Conservation (phyloP, 53 echinoderm and acorn worm species). For the Temnopleurus reevesii region DNA sequence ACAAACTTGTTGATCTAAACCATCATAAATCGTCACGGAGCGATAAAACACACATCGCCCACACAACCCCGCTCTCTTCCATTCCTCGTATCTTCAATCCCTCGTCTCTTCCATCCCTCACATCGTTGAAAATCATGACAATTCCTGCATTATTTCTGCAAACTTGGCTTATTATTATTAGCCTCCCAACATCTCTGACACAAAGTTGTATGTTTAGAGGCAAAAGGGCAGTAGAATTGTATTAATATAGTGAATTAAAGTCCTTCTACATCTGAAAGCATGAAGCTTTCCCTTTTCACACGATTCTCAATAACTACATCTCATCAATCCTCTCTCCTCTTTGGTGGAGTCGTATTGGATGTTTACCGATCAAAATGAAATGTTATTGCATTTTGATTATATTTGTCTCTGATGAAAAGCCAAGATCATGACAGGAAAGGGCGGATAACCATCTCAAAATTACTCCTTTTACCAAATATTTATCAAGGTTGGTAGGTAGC, state of each 20-base stretch:
- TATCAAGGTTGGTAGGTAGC: not conserved
- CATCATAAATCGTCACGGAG: not conserved
- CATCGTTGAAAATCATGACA: too few relatives aligned
- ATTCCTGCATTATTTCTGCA: conserved; percentile 1
- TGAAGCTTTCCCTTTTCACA: not conserved
- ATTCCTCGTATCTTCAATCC: too few relatives aligned
- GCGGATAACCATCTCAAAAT: not conserved
- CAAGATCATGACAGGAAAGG: not conserved
- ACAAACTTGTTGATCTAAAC: conserved; percentile 21
- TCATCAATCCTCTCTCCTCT: not conserved
- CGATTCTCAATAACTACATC: conserved; percentile 13
- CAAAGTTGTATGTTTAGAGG: too few relatives aligned
- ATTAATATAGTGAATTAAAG: too few relatives aligned
- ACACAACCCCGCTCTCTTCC: too few relatives aligned
- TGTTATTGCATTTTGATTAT: conserved; percentile 40
- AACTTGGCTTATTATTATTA: not conserved
- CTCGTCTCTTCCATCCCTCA: not conserved
- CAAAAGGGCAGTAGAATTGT: too few relatives aligned
- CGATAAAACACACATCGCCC: not conserved
- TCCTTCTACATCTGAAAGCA: too few relatives aligned
- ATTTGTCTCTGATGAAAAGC: conserved; percentile 44
- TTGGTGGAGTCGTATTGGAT: not conserved
- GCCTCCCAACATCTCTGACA: not conserved
- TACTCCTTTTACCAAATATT: conserved; percentile 5
- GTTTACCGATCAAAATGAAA: conserved; percentile 18